These are phyloP conservation scores for Melikaiella ostensackeni DNA, from an alignment of 2,888 invertebrate genomes.

Conservation along the genomic window DNA sequence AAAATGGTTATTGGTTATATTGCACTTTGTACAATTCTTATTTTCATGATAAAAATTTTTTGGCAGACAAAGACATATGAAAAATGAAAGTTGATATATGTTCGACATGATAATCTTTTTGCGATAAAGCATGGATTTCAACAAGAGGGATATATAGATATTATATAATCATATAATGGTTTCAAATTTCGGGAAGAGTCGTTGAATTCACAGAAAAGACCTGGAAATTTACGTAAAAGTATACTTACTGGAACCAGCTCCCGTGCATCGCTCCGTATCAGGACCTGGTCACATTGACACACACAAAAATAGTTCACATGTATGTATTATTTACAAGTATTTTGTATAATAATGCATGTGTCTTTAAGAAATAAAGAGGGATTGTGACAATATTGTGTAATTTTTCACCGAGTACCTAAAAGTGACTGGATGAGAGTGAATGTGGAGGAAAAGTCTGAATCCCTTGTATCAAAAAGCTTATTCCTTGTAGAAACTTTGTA, in stretches of 20 bases:
- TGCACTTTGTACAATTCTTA: neutral
- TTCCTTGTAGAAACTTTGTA: neutral
- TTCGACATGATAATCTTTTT: neutral
- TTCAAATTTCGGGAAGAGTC: constrained; percentile 10
- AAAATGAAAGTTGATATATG: neutral
- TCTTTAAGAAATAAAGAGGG: neutral
- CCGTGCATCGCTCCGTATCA: constrained; percentile 80
- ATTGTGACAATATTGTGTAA: neutral
- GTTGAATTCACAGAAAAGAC: constrained; percentile 39
- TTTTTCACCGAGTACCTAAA: neutral
- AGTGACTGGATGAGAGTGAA: too few relatives aligned
- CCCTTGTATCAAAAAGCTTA: neutral
- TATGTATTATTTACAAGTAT: constrained; percentile 75
- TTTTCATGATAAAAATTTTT: neutral
- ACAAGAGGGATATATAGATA: neutral
- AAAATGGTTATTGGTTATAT: neutral
- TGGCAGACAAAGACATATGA: neutral
- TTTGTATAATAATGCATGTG: constrained; percentile 48
- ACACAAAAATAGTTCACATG: constrained; percentile 74
- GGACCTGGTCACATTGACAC: constrained; percentile 79
- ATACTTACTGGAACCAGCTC: constrained; percentile 81
- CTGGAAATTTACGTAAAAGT: constrained; percentile 52
- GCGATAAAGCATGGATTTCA: neutral
- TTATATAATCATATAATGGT: neutral
- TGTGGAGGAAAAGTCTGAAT: too few relatives aligned